Evolutionary conservation across 2,113 vertebrate genomes (phyloP).

Genomic region (Eudyptes chrysolophus): DNA sequence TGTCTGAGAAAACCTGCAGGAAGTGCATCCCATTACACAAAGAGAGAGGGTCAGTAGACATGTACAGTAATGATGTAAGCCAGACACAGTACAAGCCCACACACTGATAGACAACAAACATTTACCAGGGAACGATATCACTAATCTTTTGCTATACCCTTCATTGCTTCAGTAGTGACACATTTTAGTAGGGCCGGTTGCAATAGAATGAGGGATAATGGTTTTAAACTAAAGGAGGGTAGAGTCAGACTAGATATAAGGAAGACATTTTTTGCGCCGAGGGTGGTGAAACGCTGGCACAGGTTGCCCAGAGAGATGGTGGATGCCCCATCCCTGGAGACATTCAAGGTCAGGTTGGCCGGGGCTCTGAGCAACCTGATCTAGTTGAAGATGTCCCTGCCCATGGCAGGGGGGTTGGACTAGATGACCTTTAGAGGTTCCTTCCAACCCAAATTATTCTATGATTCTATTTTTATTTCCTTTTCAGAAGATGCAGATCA

Average conservation of each 20-base stretch:
- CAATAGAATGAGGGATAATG: accelerated
- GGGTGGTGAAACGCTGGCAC: neutral
- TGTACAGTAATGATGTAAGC: neutral
- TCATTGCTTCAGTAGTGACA: neutral
- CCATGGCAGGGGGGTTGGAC: neutral
- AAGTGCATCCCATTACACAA: neutral
- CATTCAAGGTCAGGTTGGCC: neutral
- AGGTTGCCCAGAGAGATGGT: neutral
- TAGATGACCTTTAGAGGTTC: neutral
- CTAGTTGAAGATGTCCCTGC: neutral
- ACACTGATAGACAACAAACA: neutral
- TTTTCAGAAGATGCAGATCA: neutral
- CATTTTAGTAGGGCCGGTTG: neutral
- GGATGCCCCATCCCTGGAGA: neutral
- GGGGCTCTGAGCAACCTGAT: neutral
- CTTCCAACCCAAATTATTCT: neutral
- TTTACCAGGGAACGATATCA: neutral
- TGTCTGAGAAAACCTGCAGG: neutral
- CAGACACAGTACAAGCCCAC: neutral
- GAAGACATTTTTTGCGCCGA: neutral
- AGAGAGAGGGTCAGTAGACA: neutral
- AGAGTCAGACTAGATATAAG: neutral
- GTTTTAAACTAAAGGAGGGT: neutral
- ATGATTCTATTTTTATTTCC: neutral
- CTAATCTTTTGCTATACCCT: neutral